A percentile compares a stretch with the other conserved stretches of the same genome.
Evolutionary conservation across 2,888 invertebrate species (phyloP).

Genomic region (Phlogophora meticulosa): DNA sequence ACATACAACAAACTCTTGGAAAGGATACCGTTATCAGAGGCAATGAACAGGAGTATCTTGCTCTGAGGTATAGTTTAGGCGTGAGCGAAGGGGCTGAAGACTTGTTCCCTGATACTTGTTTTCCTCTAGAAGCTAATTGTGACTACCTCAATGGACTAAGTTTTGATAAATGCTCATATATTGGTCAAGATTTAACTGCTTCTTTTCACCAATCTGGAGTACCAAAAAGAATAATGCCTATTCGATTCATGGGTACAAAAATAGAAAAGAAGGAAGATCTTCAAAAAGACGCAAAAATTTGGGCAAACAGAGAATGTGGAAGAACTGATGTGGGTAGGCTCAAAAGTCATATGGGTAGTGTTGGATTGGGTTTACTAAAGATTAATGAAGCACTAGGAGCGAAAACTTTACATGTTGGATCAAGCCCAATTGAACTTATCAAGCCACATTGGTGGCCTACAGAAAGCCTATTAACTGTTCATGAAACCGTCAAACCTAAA

Average conservation of each 20-base stretch:
- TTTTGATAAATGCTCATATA: slow-evolving; percentile 99
- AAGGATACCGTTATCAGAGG: slow-evolving; percentile 69
- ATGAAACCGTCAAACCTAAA: neutral
- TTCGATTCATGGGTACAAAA: slow-evolving; percentile 89
- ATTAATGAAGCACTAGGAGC: slow-evolving; percentile 93
- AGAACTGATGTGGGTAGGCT: slow-evolving; percentile 92
- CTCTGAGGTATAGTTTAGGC: slow-evolving; percentile 94
- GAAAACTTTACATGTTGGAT: slow-evolving; percentile 62
- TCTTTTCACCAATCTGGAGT: slow-evolving; percentile 98
- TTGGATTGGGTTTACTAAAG: slow-evolving; percentile 94
- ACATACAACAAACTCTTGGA: slow-evolving; percentile 77
- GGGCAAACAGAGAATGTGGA: slow-evolving; percentile 69
- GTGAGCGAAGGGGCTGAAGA: slow-evolving; percentile 96
- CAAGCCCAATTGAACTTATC: too few relatives aligned
- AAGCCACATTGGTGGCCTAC: too few relatives aligned
- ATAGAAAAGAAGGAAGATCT: slow-evolving; percentile 65
- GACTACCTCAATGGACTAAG: slow-evolving; percentile 98
- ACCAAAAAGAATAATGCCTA: slow-evolving; percentile 97
- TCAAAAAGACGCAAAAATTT: slow-evolving; percentile 77
- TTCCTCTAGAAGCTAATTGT: slow-evolving; percentile 97
- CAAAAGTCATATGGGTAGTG: slow-evolving; percentile 90
- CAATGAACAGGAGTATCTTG: slow-evolving; percentile 88
- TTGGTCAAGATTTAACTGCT: slow-evolving; percentile 99
- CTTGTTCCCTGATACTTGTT: slow-evolving; percentile 94
- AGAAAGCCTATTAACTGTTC: too few relatives aligned